phyloP scores from a whole-genome alignment of 2,113 vertebrate genomes.

The Lagenorhynchus albirostris region DNA sequence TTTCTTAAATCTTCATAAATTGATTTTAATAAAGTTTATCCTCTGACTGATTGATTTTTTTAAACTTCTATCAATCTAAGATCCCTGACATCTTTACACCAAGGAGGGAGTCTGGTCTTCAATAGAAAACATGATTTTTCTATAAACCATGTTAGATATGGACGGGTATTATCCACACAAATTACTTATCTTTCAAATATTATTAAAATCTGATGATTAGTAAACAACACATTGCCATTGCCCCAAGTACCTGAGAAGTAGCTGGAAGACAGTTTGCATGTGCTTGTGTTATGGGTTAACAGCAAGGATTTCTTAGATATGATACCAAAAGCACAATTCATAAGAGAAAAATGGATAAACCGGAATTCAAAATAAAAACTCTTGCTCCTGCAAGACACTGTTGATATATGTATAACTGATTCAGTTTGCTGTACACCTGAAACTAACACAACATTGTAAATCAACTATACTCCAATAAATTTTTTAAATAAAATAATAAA shows the following conservation, averaged over 20 bases:
- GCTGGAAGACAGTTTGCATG: neutral
- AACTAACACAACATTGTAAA: neutral
- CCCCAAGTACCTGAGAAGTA: neutral
- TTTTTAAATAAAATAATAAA: neutral
- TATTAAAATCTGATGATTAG: slow-evolving; percentile 47
- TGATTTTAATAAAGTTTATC: slow-evolving; percentile 19
- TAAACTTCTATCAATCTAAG: neutral
- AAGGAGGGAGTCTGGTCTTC: neutral
- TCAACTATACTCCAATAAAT: neutral
- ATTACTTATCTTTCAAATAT: slow-evolving; percentile 53
- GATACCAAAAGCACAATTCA: neutral
- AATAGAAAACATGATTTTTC: neutral
- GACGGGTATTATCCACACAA: slow-evolving; percentile 45
- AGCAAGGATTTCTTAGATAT: neutral
- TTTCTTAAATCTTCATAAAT: neutral
- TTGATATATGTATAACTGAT: neutral
- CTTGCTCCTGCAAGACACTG: neutral
- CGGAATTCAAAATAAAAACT: neutral
- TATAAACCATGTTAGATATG: slow-evolving; percentile 62
- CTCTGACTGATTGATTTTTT: neutral
- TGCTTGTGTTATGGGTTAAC: neutral
- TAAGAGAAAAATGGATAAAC: neutral
- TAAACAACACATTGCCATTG: neutral
- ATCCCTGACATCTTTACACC: neutral
- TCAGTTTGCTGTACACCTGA: neutral